phyloP scores from a whole-genome alignment of 1,140 invertebrate species.

The Monochamus saltuarius region DNA sequence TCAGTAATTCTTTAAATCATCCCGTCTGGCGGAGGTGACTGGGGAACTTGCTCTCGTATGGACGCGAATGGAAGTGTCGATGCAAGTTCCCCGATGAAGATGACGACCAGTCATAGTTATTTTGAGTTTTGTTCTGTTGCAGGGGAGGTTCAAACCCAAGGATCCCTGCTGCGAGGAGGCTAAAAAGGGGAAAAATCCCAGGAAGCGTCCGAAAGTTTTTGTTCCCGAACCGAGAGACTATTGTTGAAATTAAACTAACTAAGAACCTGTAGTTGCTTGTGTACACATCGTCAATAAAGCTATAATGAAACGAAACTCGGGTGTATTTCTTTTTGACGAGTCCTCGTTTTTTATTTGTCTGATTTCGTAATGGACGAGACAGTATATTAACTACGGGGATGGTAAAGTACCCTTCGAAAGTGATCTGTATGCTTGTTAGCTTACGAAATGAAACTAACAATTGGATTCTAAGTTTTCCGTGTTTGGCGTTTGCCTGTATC shows the following conservation, averaged over 20 bases:
- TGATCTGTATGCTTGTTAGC: conserved; percentile 58
- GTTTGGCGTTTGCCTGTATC: conserved; percentile 55
- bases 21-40: no score
- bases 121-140: not conserved
- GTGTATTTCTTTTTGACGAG: no score
- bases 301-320: no score
- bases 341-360: conserved; percentile 29
- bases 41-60: conserved; percentile 9
- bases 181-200: not conserved
- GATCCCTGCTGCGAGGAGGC: conserved; percentile 1
- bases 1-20: no score
- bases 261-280: no score
- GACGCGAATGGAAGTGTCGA: not conserved
- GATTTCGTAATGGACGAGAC: conserved; percentile 69
- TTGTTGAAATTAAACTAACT: not conserved
- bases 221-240: not conserved
- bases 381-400: conserved; percentile 66
- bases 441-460: conserved; percentile 66
- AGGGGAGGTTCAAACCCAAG: not conserved
- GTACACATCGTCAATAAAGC: no score
- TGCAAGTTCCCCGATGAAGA: conserved; percentile 1
- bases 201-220: not conserved
- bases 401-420: conserved; percentile 68
- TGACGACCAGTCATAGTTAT: not conserved
- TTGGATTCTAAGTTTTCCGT: conserved; percentile 61